A percentile compares a stretch with the other conserved stretches of the same genome.
phyloP scores from a whole-genome alignment of 2,113 vertebrate species.

The Podilymbus podiceps region DNA sequence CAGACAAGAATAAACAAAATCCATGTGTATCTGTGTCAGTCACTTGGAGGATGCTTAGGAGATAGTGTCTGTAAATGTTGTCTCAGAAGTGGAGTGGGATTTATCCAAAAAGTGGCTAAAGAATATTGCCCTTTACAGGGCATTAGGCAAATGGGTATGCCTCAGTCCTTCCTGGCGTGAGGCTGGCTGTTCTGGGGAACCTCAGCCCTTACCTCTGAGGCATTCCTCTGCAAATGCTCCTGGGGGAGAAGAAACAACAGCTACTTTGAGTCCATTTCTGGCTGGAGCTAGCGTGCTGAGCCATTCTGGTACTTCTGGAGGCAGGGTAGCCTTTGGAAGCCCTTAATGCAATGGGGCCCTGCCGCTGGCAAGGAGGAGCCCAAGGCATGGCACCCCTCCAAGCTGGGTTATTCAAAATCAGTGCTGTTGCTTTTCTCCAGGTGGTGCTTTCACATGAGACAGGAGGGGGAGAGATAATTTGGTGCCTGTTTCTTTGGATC shows the following conservation, averaged over 20 bases:
- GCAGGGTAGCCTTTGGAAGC: slow-evolving; percentile 58
- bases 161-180: background rate
- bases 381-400: slow-evolving; percentile 51
- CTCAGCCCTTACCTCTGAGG: background rate
- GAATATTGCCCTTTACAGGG: slow-evolving; percentile 7
- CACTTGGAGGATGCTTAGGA: slow-evolving; percentile 19
- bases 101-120: slow-evolving; percentile 1
- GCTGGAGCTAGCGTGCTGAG: slow-evolving; percentile 7
- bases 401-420: slow-evolving; percentile 46
- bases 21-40: slow-evolving; percentile 67
- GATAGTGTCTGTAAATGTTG: slow-evolving; percentile 38
- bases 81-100: background rate
- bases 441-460: slow-evolving; percentile 2
- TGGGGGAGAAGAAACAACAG: slow-evolving; percentile 12
- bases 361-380: background rate
- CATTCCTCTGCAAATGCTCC: background rate
- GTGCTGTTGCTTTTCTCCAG: slow-evolving; percentile 31
- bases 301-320: slow-evolving; percentile 37
- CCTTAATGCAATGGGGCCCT: background rate
- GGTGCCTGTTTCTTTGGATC: background rate
- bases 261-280: slow-evolving; percentile 35
- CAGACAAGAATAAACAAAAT: slow-evolving; percentile 72
- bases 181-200: background rate
- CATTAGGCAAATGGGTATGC: background rate
- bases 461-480: slow-evolving; percentile 12